A percentile compares a stretch with the other conserved stretches of the same genome.
These are phyloP conservation scores for Buphagus erythrorhynchus DNA, from an alignment of 2,797 vertebrate species.

Conservation along the genomic window DNA sequence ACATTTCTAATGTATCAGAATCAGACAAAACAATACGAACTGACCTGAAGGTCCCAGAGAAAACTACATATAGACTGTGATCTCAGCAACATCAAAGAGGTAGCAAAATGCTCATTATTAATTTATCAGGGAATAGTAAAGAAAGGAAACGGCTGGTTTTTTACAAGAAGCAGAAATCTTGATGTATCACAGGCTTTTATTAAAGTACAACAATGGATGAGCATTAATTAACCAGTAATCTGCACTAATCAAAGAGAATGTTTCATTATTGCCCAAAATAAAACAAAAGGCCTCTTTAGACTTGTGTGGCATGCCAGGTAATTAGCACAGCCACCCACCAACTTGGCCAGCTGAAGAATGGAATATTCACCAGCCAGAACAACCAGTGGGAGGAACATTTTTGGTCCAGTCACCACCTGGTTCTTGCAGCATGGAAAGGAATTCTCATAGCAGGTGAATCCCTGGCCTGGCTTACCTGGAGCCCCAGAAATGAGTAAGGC, in stretches of 20 bases:
- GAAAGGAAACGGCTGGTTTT: neutral
- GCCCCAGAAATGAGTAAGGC: neutral
- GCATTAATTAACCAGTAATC: neutral
- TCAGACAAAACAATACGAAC: neutral
- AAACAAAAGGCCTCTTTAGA: neutral
- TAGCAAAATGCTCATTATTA: neutral
- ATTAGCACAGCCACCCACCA: neutral
- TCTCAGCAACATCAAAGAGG: neutral
- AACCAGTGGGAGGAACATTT: neutral
- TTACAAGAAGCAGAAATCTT: neutral
- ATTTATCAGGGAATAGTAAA: neutral
- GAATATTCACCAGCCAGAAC: neutral
- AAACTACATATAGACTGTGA: neutral
- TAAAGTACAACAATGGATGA: neutral
- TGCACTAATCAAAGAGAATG: neutral
- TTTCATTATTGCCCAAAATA: neutral
- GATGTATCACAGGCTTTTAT: neutral
- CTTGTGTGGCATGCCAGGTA: neutral
- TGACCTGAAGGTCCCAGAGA: neutral
- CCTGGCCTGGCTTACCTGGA: neutral
- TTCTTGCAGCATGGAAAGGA: neutral
- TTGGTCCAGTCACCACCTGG: neutral
- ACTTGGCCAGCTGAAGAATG: neutral
- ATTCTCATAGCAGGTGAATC: neutral
- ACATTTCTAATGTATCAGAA: neutral